These are phyloP conservation scores for Theristus sp. DNA, from an alignment of 2,888 invertebrate genomes.

Conservation along the genomic window DNA sequence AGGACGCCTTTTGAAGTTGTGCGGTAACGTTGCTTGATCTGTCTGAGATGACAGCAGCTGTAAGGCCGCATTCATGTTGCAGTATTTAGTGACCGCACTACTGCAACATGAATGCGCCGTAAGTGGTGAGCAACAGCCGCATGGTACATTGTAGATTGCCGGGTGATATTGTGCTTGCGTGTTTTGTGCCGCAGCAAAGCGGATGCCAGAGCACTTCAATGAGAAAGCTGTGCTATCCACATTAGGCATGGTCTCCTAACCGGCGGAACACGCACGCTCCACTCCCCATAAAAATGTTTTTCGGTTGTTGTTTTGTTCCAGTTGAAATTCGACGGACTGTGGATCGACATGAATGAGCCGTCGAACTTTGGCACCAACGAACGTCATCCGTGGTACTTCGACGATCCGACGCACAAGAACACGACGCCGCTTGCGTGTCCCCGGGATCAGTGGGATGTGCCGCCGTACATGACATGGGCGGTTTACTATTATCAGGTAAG, in stretches of 20 bases:
- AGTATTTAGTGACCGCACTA: neutral
- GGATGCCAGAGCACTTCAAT: too few species aligned
- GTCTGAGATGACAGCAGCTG: too few species aligned
- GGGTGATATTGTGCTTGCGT: too few species aligned
- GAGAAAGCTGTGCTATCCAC: too few species aligned
- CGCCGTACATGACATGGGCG: neutral
- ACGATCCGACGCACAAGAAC: slow-evolving; percentile 16
- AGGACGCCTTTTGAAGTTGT: too few species aligned
- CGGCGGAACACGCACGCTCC: too few species aligned
- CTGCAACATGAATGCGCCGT: neutral
- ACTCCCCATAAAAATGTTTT: neutral
- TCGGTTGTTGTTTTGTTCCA: neutral
- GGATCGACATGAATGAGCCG: slow-evolving; percentile 82
- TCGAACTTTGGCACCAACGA: slow-evolving; percentile 44
- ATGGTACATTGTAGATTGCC: too few species aligned
- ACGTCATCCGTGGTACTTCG: slow-evolving; percentile 14
- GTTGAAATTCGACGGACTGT: slow-evolving; percentile 52
- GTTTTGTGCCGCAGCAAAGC: too few species aligned
- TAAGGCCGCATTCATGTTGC: neutral
- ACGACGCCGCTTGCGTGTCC: slow-evolving; percentile 15
- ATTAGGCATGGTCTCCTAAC: too few species aligned
- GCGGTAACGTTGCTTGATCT: too few species aligned
- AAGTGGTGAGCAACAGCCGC: too few species aligned
- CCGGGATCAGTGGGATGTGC: neutral
- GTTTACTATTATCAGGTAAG: neutral